A percentile compares a stretch with the other conserved stretches of the same genome.
These are phyloP conservation scores for Tapirus terrestris DNA, from an alignment of 2,113 vertebrate genomes.

Conservation along the genomic window DNA sequence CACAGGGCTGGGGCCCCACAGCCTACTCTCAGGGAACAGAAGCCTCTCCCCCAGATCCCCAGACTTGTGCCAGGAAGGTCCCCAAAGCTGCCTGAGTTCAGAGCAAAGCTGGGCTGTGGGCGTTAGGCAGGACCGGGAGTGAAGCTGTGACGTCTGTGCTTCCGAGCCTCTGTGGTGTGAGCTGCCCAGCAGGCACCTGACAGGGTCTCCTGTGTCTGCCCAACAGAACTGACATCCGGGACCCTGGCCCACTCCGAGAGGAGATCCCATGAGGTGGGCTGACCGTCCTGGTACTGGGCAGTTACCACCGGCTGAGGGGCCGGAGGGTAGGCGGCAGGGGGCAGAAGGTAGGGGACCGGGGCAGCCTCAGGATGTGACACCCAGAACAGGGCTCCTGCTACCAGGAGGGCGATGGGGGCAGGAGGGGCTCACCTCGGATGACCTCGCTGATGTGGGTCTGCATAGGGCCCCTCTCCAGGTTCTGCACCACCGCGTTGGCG, in stretches of 20 bases:
- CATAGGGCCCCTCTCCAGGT: slow-evolving; percentile 94
- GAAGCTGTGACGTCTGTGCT: too few species aligned
- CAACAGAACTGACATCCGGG: fast-evolving
- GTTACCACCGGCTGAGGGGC: neutral
- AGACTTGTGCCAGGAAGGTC: neutral
- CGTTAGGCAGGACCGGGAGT: neutral
- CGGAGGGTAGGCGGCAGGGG: neutral
- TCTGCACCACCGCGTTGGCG: slow-evolving; percentile 96
- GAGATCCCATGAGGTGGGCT: fast-evolving
- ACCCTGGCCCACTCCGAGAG: neutral
- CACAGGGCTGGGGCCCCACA: too few species aligned
- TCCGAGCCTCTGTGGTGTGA: neutral
- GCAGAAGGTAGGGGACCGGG: neutral
- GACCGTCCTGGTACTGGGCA: fast-evolving
- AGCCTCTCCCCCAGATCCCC: neutral
- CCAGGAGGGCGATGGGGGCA: neutral
- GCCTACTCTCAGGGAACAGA: neutral
- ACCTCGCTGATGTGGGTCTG: slow-evolving; percentile 92
- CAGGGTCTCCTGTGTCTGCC: neutral
- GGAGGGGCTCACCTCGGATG: slow-evolving; percentile 90
- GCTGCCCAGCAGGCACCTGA: neutral
- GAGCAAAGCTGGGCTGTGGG: neutral
- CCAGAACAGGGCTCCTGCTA: neutral
- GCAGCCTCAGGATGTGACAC: neutral
- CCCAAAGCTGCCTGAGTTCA: neutral